Evolutionary conservation across 2,113 vertebrate species (phyloP), one percentile per base, ranked within the genome.

Genomic region (Cottus gobio): DNA sequence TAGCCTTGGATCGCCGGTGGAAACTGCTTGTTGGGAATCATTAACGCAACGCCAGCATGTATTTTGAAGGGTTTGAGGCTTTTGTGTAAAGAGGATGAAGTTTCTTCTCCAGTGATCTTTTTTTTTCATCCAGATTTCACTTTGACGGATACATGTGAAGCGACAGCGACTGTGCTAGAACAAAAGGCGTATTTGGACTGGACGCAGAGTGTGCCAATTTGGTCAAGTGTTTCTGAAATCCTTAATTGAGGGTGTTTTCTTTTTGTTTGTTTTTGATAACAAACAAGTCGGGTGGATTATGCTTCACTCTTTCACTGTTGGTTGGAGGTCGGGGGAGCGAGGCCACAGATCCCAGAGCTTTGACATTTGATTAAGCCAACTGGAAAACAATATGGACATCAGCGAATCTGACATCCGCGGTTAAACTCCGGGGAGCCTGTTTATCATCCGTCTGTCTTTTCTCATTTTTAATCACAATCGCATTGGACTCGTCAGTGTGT

Each of bases 361-460:
- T 76, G 85, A 87, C 81, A 89, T 91, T 89, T 91, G 82, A 89
- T 86, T 80, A 90, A 91, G 74, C 77, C 82, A 83, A 87, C 88
- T 28, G 64, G 69, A 90, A 86, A 92, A 90, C 90, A 88, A 89
- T 91, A 83, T 60, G 82, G 64, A 85, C 88, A 82, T 85, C 78
- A 73, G 13, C 12, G 30, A 75, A 78, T 87, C 67, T 80, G 75
- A 84, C 57, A 8, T 69, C 58, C 11, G 1, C 42, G 46, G 69
- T 79, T 82, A 10, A 54, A 74, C 82, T 89, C 81, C 10, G 28
- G 73, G 81, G 82, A 91, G 72, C 61, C 71, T 80, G 83, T 89
- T 89, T 88, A 80, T 82, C 76, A 63, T 72, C 68, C 30, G 4
- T 54, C 30, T 4, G 61, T 85, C 77, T 81, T 82, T 74, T 77